Conservation (phyloP, 2,888 invertebrate species). For the Lysandra coridon region DNA sequence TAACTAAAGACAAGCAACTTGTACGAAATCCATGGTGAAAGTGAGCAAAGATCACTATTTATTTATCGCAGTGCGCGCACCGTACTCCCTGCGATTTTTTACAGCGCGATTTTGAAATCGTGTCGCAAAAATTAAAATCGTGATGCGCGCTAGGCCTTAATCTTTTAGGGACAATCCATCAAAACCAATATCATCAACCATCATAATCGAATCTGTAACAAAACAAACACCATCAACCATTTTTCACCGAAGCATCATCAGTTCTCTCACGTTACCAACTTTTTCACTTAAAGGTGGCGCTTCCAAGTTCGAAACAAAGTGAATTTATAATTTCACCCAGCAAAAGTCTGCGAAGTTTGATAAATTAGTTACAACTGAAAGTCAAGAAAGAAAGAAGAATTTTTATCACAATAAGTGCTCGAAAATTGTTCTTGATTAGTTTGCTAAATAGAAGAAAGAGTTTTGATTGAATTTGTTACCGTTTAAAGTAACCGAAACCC, state of each 20-base stretch:
- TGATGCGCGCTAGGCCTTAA: too few species aligned
- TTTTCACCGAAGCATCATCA: not conserved
- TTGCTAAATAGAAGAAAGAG: not conserved
- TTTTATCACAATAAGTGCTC: not conserved
- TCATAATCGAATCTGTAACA: not conserved
- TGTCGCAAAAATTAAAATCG: too few species aligned
- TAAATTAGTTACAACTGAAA: not conserved
- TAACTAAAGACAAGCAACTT: too few species aligned
- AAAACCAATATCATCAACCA: too few species aligned
- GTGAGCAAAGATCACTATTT: too few species aligned
- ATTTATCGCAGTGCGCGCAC: too few species aligned
- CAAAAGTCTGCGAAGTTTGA: not conserved
- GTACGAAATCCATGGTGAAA: too few species aligned
- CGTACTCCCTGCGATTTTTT: too few species aligned
- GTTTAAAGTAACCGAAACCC: too few species aligned
- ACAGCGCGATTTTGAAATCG: too few species aligned
- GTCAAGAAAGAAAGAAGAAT: not conserved
- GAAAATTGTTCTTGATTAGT: not conserved
- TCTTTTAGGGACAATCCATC: too few species aligned
- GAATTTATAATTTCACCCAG: not conserved
- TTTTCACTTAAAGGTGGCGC: constrained; percentile 7
- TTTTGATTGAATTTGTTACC: too few species aligned
- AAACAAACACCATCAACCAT: not conserved
- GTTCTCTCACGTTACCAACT: not conserved
- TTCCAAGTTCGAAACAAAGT: not conserved